Conservation (phyloP, 2,113 vertebrate species). For the Otocyon megalotis region DNA sequence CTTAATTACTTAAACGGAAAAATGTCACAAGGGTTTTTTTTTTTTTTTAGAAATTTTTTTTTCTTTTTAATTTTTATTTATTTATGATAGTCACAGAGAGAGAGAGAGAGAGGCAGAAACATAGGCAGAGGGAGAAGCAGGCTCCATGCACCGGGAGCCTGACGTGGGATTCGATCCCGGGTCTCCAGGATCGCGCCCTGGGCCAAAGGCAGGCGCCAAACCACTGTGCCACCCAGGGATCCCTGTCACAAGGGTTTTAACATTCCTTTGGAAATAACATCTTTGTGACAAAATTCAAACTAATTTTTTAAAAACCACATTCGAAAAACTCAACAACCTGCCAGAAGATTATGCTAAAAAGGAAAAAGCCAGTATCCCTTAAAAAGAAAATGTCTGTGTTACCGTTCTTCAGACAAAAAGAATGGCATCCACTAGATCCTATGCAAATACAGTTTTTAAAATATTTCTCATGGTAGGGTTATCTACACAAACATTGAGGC, state of each 20-base stretch:
- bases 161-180: too few relatives aligned
- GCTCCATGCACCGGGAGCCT: too few relatives aligned
- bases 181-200: too few relatives aligned
- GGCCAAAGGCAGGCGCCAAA: too few relatives aligned
- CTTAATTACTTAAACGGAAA: conserved; percentile 59
- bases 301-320: not conserved
- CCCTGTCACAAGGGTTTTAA: conserved; percentile 25
- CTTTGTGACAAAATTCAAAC: conserved; percentile 52
- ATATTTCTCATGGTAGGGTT: not conserved
- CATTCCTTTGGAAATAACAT: conserved; percentile 24
- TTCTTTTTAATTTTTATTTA: too few relatives aligned
- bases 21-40: conserved; percentile 25
- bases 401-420: not conserved
- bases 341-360: not conserved
- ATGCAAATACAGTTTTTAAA: conserved; percentile 7
- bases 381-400: not conserved
- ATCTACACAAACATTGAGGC: not conserved
- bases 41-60: too few relatives aligned
- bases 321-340: not conserved
- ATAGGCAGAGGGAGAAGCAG: too few relatives aligned
- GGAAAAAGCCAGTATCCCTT: not conserved
- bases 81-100: too few relatives aligned
- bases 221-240: too few relatives aligned
- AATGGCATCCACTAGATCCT: not conserved
- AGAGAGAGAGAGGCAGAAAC: too few relatives aligned